phyloP scores from a whole-genome alignment of 2,888 invertebrate genomes.

The Melitaea athalia region DNA sequence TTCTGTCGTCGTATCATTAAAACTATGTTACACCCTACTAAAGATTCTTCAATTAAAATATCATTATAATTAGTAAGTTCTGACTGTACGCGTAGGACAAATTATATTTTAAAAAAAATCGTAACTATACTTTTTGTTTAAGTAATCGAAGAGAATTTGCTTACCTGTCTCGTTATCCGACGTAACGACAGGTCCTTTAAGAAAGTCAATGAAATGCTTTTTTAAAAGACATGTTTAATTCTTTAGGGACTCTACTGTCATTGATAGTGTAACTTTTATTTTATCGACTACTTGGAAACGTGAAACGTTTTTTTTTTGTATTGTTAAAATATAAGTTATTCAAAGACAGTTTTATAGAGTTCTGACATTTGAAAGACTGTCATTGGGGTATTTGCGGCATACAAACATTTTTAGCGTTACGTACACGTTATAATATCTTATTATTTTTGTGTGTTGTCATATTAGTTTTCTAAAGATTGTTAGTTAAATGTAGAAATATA shows the following conservation, averaged over 20 bases:
- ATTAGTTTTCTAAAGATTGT: conserved; percentile 1
- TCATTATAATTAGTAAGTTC: too few relatives aligned
- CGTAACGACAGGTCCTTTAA: conserved; percentile 52
- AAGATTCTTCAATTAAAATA: too few relatives aligned
- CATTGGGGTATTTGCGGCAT: not conserved
- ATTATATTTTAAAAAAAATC: not conserved
- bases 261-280: conserved; percentile 47
- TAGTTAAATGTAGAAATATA: conserved; percentile 7
- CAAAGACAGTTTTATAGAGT: not conserved
- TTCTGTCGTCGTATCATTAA: too few relatives aligned
- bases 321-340: not conserved
- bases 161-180: conserved; percentile 69
- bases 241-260: conserved; percentile 53
- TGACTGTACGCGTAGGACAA: not conserved
- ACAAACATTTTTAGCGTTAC: not conserved
- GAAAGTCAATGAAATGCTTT: conserved; percentile 64
- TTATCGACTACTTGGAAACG: conserved; percentile 41
- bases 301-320: not conserved
- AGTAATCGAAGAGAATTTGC: conserved; percentile 40
- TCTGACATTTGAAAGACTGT: not conserved
- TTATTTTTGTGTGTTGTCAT: not conserved
- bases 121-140: not conserved
- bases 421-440: not conserved
- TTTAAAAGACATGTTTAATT: conserved; percentile 48
- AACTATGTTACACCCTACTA: too few relatives aligned